These are phyloP conservation scores for Babylonia areolata DNA, from an alignment of 1,140 invertebrate genomes.

Conservation along the genomic window DNA sequence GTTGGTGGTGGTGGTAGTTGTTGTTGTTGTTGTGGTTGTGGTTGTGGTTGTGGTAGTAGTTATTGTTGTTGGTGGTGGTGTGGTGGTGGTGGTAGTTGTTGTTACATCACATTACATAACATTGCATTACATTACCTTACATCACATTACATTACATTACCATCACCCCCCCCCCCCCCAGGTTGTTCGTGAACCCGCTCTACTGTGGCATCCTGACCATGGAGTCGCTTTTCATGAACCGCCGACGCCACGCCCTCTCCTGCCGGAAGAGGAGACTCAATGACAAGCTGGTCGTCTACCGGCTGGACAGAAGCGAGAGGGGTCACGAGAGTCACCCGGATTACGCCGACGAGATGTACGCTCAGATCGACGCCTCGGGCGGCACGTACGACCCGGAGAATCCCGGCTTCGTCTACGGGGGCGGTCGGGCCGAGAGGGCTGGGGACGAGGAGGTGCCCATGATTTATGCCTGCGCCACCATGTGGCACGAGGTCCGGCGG, in stretches of 20 bases:
- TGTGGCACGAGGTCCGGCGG: conserved; percentile 69
- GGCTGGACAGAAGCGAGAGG: conserved; percentile 47
- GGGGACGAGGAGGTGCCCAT: conserved; percentile 39
- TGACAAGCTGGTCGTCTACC: not conserved
- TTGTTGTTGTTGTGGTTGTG: too few species aligned
- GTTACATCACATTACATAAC: too few species aligned
- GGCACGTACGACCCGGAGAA: not conserved
- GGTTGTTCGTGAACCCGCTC: conserved; percentile 93
- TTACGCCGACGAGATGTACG: not conserved
- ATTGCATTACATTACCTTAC: too few species aligned
- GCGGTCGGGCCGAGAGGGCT: not conserved
- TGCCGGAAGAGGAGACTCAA: conserved; percentile 81
- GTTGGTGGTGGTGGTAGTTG: too few species aligned
- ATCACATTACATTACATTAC: too few species aligned
- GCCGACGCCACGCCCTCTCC: conserved; percentile 85
- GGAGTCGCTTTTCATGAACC: conserved; percentile 94
- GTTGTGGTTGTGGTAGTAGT: too few species aligned
- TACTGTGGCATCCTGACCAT: conserved; percentile 94
- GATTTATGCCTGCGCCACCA: conserved; percentile 69
- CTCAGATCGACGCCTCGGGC: conserved; percentile 74
- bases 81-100: too few species aligned
- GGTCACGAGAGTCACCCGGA: conserved; percentile 64
- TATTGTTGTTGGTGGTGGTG: too few species aligned
- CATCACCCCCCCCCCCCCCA: conserved; percentile 41
- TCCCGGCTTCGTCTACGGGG: not conserved